Percentiles rank a stretch among this genome's conserved stretches.
These are phyloP conservation scores for Aphelocoma coerulescens DNA, from an alignment of 2,113 vertebrate genomes.

Conservation along the genomic window DNA sequence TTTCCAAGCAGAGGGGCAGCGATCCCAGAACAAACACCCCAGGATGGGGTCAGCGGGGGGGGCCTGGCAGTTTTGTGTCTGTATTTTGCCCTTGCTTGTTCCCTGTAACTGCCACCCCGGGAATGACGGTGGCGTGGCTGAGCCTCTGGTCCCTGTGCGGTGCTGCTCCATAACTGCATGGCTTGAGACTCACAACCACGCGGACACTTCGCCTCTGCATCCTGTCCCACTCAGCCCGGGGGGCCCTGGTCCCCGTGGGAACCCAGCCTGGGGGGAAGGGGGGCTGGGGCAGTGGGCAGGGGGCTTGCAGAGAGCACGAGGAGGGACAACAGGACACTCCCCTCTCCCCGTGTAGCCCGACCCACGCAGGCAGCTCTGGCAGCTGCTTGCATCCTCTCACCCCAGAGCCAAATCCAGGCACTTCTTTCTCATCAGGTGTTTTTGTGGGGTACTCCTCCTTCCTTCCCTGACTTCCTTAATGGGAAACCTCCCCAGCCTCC, in stretches of 20 bases:
- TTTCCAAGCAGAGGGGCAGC: background rate
- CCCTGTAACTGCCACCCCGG: slow-evolving; percentile 17
- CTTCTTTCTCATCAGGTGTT: background rate
- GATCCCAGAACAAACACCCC: background rate
- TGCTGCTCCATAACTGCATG: slow-evolving; percentile 72
- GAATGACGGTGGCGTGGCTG: slow-evolving; percentile 39
- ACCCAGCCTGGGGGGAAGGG: background rate
- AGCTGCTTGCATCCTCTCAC: background rate
- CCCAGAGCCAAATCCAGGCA: background rate
- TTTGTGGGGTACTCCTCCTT: background rate
- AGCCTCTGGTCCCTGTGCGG: slow-evolving; percentile 51
- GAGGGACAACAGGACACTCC: background rate
- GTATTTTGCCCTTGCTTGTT: slow-evolving; percentile 58
- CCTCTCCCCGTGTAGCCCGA: rapidly evolving
- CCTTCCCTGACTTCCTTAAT: background rate
- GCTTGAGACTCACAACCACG: slow-evolving; percentile 67
- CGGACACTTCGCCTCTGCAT: slow-evolving; percentile 14
- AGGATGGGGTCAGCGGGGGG: background rate
- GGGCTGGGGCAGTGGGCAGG: background rate
- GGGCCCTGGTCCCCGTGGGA: background rate
- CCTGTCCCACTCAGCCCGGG: background rate
- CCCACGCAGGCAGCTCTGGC: rapidly evolving
- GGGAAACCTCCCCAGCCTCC: background rate
- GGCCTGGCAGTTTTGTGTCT: background rate
- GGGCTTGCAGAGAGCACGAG: background rate